These are phyloP conservation scores for Momotus momota DNA, from an alignment of 2,797 vertebrate species.

Conservation along the genomic window DNA sequence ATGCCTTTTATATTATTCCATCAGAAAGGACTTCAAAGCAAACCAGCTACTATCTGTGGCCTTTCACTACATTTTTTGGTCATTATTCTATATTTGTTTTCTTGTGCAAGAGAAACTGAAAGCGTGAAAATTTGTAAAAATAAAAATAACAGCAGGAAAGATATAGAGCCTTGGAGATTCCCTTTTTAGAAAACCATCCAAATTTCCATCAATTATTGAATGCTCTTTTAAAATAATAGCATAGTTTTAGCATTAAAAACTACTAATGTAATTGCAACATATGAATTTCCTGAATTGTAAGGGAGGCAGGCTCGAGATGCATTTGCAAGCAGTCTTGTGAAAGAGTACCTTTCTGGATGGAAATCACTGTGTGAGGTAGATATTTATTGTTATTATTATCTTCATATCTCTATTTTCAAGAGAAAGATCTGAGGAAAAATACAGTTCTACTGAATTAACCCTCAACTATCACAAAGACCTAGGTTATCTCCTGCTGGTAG, in stretches of 20 bases:
- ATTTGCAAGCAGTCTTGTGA: not conserved
- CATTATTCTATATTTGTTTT: not conserved
- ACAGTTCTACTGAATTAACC: not conserved
- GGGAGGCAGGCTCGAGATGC: not conserved
- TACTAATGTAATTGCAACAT: not conserved
- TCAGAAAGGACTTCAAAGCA: not conserved
- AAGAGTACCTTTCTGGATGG: not conserved
- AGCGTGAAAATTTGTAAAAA: conserved; percentile 31
- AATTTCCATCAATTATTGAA: conserved; percentile 1
- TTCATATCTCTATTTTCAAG: not conserved
- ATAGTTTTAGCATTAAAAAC: not conserved
- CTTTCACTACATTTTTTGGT: not conserved
- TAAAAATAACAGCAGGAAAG: conserved; percentile 25
- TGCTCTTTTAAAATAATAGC: not conserved
- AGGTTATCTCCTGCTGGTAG: not conserved
- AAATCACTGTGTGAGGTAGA: not conserved
- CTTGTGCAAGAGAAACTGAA: not conserved
- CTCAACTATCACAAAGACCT: not conserved
- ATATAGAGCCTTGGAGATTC: conserved; percentile 1
- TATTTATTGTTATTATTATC: not conserved
- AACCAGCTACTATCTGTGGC: not conserved
- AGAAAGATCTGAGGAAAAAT: not conserved
- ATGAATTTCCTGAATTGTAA: not conserved
- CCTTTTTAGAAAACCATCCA: conserved; percentile 25
- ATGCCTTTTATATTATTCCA: not conserved